These are phyloP conservation scores for Passer domesticus DNA, from an alignment of 2,113 vertebrate species.

Conservation along the genomic window DNA sequence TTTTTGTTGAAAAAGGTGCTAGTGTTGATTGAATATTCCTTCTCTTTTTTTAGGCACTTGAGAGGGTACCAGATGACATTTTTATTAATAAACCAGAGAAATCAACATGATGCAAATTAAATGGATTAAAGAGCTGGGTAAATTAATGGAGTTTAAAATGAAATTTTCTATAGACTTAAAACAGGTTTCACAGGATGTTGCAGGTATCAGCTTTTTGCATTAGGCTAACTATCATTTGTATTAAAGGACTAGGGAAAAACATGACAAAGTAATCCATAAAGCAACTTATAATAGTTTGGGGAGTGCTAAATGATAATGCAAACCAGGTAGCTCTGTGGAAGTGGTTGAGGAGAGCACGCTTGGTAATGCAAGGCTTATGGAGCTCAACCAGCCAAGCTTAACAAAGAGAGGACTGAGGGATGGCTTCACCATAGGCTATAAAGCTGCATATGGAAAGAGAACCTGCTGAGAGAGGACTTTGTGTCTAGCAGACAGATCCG, in stretches of 20 bases:
- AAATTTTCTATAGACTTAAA: not conserved
- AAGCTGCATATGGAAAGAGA: not conserved
- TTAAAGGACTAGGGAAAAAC: not conserved
- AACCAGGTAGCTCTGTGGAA: not conserved
- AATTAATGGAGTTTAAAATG: not conserved
- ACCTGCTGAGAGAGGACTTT: not conserved
- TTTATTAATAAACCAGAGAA: conserved; percentile 26
- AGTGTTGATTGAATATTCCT: not conserved
- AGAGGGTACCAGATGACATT: not conserved
- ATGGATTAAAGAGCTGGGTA: not conserved
- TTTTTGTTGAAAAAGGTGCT: not conserved
- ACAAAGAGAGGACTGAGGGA: not conserved
- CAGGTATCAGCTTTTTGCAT: not conserved
- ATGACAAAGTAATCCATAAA: not conserved
- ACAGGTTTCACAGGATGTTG: not conserved
- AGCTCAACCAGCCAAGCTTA: not conserved
- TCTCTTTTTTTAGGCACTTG: not conserved
- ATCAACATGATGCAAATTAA: not conserved
- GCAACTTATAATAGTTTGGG: not conserved
- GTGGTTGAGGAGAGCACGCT: fast-evolving
- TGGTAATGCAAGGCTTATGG: not conserved
- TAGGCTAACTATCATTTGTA: not conserved
- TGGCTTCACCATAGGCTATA: not conserved
- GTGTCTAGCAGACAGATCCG: not conserved
- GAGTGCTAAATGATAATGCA: not conserved